A percentile compares a stretch with the other conserved stretches of the same genome.
Conservation (phyloP, 2,888 invertebrate genomes). For the Amphipoea oculea region DNA sequence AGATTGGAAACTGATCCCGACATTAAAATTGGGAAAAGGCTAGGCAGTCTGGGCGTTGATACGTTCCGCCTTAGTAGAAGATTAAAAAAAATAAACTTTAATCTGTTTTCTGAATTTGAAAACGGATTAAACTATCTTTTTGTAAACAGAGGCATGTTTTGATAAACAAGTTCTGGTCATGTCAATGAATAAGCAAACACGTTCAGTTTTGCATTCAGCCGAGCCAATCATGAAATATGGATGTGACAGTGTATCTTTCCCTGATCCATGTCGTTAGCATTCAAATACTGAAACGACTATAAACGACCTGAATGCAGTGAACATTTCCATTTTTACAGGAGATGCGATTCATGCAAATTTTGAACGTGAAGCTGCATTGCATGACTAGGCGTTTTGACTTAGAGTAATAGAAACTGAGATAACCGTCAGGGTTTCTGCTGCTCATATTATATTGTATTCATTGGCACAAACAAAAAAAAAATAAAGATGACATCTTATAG, state of each 20-base stretch:
- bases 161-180: conserved; percentile 18
- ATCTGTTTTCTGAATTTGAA: neutral
- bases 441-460: conserved; percentile 11
- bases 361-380: conserved; percentile 2
- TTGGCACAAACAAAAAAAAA: neutral
- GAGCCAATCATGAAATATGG: conserved; percentile 41
- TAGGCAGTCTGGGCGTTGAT: too few species aligned
- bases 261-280: conserved; percentile 15
- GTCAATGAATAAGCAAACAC: conserved; percentile 34
- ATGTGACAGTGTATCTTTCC: conserved; percentile 25
- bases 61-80: neutral
- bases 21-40: too few species aligned
- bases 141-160: conserved; percentile 12
- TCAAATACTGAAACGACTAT: conserved; percentile 11
- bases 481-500: neutral
- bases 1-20: too few species aligned
- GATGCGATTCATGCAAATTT: conserved; percentile 42
- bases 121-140: neutral
- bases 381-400: conserved; percentile 13
- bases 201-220: conserved; percentile 13
- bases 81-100: neutral
- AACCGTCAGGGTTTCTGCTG: neutral
- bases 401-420: neutral
- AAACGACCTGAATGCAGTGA: conserved; percentile 10
- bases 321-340: conserved; percentile 17